Percentiles rank a stretch among this genome's conserved stretches.
These are phyloP conservation scores for Neogobius melanostomus DNA, from an alignment of 2,113 vertebrate species.

Conservation along the genomic window DNA sequence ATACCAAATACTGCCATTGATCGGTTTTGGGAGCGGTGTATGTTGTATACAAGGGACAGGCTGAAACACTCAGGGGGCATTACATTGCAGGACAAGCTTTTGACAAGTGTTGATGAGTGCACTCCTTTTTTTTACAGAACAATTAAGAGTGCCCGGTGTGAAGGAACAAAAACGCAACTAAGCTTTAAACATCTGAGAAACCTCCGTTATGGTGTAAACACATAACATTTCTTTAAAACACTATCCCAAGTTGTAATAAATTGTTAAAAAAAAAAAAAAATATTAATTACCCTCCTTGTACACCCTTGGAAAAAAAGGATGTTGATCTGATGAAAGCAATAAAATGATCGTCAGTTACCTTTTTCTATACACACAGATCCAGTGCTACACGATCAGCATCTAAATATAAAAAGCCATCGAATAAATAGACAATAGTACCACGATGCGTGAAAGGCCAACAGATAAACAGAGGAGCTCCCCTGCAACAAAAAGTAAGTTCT, in stretches of 20 bases:
- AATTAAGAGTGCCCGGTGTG: conserved; percentile 78
- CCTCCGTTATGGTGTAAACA: conserved; percentile 62
- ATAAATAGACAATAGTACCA: conserved; percentile 74
- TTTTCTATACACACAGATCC: conserved; percentile 51
- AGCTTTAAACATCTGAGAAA: conserved; percentile 77
- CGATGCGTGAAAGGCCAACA: conserved; percentile 71
- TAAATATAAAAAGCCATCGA: conserved; percentile 64
- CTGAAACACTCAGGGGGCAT: conserved; percentile 15
- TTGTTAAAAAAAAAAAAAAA: conserved; percentile 42
- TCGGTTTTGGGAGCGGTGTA: conserved; percentile 31
- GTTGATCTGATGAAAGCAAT: conserved; percentile 41
- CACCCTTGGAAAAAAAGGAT: conserved; percentile 33
- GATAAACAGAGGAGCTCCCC: conserved; percentile 30
- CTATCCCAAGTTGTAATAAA: conserved; percentile 38
- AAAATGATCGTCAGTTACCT: conserved; percentile 42
- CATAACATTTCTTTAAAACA: conserved; percentile 54
- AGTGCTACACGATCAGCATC: conserved; percentile 66
- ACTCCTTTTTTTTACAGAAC: conserved; percentile 71
- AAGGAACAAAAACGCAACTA: conserved; percentile 68
- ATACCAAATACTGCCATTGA: conserved; percentile 74
- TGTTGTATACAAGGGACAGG: background rate
- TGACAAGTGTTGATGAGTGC: conserved; percentile 80
- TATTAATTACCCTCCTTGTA: conserved; percentile 33
- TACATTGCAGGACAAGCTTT: conserved; percentile 80
- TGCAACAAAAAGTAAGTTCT: conserved; percentile 72